Evolutionary conservation across 1,140 invertebrate genomes (phyloP), one percentile per base, ranked within the genome.

Genomic region (Orchestia grillus): DNA sequence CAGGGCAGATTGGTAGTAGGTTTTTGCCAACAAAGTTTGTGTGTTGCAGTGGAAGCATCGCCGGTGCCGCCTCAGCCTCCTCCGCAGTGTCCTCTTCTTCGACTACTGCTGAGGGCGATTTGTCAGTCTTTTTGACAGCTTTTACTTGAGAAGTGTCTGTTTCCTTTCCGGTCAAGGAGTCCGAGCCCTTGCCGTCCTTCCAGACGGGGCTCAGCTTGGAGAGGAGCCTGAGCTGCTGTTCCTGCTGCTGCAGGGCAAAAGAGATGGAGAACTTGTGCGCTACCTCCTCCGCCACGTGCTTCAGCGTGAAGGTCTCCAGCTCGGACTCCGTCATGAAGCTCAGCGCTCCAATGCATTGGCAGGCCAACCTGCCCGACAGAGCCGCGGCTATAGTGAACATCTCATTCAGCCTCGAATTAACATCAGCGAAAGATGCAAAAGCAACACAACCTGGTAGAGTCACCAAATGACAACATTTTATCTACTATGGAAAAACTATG

Each of bases 211-310:
- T 42, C 92, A 94, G 43, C 44, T 94, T 94, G 40, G 44, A 23
- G 41, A 94, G 92, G 41, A 91, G 88, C 44, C 44, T 94, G 43
- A n/a, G 0, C 92, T 94, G 92, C 92, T 45, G 92, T 40, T 94
- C 44, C 44, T 94, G 92, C 92, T 94, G 43, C 28, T 44, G 92
- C 92, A 23, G 92, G 8, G 44, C 92, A 44, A 94, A 94, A 4
- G 92, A 44, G 15, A 94, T n/a, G 44, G 92, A 44, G 40, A 94
- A 94, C 44, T 47, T 94, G 6, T 44, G 43, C 36, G 92, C 92
- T 11, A 45, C 92, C 6, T 47, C 44, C 43, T 42, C 40, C 11
- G 92, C 15, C 6, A 94, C 92, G 36, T 94, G 44, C 92, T 45
- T 44, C 43, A 44, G 92, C 0, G 92, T 94, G 44, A 45, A 40